A percentile compares a stretch with the other conserved stretches of the same genome.
phyloP scores from a whole-genome alignment of 2,113 vertebrate species.

The Lepidiolamprologus cunningtoni region DNA sequence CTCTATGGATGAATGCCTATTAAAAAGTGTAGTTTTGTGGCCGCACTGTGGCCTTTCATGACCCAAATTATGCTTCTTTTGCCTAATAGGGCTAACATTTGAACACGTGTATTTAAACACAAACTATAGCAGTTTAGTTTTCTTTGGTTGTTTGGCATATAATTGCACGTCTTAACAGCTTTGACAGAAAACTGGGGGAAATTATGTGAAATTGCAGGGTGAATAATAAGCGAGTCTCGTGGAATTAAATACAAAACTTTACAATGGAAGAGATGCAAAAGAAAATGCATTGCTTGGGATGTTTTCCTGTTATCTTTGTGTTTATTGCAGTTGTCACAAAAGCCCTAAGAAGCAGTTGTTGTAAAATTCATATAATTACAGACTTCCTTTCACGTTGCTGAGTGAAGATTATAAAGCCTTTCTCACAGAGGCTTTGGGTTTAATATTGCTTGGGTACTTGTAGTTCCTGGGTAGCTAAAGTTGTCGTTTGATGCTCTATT shows the following conservation, averaged over 20 bases:
- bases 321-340: background rate
- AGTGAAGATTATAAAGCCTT: background rate
- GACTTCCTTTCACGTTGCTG: background rate
- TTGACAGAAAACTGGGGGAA: background rate
- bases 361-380: background rate
- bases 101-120: background rate
- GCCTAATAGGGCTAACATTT: background rate
- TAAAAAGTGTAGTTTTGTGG: background rate
- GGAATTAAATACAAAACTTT: background rate
- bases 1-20: background rate
- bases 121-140: background rate
- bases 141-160: background rate
- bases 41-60: background rate
- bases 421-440: background rate
- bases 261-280: background rate
- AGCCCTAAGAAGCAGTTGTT: background rate
- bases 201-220: background rate
- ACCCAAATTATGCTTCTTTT: conserved; percentile 5
- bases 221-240: background rate
- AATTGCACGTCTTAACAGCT: background rate
- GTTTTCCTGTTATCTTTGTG: background rate
- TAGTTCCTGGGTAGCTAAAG: background rate
- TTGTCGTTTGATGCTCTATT: background rate
- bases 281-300: background rate
- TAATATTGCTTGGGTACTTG: background rate